Evolutionary conservation across 2,113 vertebrate genomes (phyloP).

Genomic region (Chloroceryle aenea): DNA sequence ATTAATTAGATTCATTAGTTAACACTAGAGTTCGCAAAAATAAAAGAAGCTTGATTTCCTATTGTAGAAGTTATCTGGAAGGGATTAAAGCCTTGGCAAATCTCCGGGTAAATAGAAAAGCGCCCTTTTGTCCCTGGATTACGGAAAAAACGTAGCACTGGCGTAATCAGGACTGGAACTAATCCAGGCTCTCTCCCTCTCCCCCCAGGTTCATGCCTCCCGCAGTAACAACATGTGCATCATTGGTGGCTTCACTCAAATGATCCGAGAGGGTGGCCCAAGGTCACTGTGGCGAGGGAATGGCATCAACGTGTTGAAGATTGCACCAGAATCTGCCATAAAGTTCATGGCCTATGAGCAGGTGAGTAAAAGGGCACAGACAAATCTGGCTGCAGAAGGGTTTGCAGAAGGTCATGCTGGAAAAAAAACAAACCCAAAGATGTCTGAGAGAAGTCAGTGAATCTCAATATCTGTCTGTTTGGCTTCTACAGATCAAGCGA

Average conservation of each 20-base stretch:
- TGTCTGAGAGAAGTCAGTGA: rapidly evolving
- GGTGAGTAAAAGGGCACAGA: constrained; percentile 64
- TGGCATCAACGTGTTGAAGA: constrained; percentile 95
- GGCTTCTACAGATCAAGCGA: constrained; percentile 85
- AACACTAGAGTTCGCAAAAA: neutral
- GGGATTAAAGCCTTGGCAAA: constrained; percentile 56
- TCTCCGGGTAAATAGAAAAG: constrained; percentile 35
- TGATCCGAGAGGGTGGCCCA: constrained; percentile 91
- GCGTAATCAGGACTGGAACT: neutral
- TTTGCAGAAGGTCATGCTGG: neutral
- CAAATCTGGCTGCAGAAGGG: neutral
- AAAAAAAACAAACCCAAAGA: neutral
- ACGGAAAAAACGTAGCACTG: neutral
- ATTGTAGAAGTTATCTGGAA: constrained; percentile 30
- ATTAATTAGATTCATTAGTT: constrained; percentile 32
- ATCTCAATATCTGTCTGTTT: neutral
- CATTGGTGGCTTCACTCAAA: constrained; percentile 87
- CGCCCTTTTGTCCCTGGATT: constrained; percentile 68
- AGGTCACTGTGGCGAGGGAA: constrained; percentile 94
- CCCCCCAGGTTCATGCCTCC: constrained; percentile 88
- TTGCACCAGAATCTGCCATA: constrained; percentile 93
- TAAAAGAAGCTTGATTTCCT: neutral
- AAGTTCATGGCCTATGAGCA: constrained; percentile 99
- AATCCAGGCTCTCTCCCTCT: neutral
- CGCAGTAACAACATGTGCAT: constrained; percentile 93